phyloP scores from a whole-genome alignment of 2,888 invertebrate genomes.

The Rhamphomyia laevipes region DNA sequence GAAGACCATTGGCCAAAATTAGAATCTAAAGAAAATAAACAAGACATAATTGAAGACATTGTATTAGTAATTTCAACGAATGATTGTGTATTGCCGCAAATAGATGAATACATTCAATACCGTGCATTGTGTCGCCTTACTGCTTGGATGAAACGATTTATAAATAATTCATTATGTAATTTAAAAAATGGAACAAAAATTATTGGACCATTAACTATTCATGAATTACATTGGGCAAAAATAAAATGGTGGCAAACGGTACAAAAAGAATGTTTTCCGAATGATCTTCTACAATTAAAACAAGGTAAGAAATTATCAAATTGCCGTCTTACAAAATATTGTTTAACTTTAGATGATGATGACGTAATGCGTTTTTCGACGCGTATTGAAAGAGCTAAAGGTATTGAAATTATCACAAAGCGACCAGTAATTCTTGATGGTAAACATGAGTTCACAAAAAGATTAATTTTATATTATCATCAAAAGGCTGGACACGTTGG shows the following conservation, averaged over 20 bases:
- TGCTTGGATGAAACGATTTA: too few relatives aligned
- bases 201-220: background rate
- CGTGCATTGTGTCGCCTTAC: too few relatives aligned
- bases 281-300: background rate
- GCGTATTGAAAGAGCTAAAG: background rate
- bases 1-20: too few relatives aligned
- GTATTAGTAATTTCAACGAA: too few relatives aligned
- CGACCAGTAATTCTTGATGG: conserved; percentile 5
- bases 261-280: background rate
- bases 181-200: too few relatives aligned
- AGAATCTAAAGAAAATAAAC: too few relatives aligned
- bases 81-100: too few relatives aligned
- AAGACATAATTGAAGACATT: too few relatives aligned
- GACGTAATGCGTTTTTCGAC: too few relatives aligned
- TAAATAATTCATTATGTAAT: too few relatives aligned
- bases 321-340: background rate
- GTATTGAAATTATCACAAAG: conserved; percentile 1
- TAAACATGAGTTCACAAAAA: conserved; percentile 3
- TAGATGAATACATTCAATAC: too few relatives aligned
- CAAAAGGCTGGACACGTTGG: background rate
- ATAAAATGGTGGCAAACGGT: conserved; percentile 4
- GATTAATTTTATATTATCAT: background rate
- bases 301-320: background rate
- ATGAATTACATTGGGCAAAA: background rate
- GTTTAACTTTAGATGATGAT: conserved; percentile 1